These are phyloP conservation scores for Resseliella maxima DNA, from an alignment of 2,888 invertebrate genomes.

Conservation along the genomic window DNA sequence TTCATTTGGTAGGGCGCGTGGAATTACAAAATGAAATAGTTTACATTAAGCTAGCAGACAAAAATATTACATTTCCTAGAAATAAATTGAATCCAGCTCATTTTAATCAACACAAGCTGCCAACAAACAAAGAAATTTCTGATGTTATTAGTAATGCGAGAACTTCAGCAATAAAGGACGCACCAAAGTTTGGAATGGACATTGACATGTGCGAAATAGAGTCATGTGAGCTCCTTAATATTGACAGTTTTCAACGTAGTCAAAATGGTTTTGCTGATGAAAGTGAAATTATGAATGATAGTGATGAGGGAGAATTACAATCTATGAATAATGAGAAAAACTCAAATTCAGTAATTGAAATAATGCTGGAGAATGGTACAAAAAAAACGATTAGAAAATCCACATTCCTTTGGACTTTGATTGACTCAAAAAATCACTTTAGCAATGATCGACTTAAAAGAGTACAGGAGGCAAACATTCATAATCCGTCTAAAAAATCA, in stretches of 20 bases:
- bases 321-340: background rate
- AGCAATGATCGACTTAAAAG: background rate
- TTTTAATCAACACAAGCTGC: background rate
- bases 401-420: background rate
- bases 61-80: background rate
- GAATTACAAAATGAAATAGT: conserved; percentile 6
- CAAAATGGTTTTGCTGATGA: background rate
- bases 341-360: background rate
- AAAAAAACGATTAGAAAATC: background rate
- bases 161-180: background rate
- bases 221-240: background rate
- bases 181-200: background rate
- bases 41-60: background rate
- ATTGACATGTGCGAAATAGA: background rate
- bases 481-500: background rate
- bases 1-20: background rate
- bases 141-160: background rate
- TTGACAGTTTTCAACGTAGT: background rate
- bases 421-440: background rate
- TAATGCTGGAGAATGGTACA: background rate
- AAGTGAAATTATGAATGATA: background rate
- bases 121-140: background rate
- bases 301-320: background rate
- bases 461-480: background rate
- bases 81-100: background rate